Conservation (phyloP, 2,888 invertebrate species). For the Physocephala rufipes region DNA sequence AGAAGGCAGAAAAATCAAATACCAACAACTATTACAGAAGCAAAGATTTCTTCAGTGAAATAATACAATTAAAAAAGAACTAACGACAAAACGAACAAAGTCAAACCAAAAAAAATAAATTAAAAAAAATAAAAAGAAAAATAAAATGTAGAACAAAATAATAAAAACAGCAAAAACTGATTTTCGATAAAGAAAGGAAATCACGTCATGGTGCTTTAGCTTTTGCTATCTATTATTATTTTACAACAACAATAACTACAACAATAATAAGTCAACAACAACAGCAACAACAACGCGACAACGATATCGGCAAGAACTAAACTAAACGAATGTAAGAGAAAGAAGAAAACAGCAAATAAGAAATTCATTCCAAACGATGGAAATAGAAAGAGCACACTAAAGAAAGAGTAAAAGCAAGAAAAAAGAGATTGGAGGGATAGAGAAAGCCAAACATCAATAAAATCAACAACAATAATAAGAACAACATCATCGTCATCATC, state of each 20-base stretch:
- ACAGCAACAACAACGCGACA: constrained; percentile 2
- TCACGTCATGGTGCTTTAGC: constrained; percentile 37
- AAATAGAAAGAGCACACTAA: too few relatives aligned
- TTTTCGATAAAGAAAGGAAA: constrained; percentile 29
- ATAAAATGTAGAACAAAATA: constrained; percentile 1
- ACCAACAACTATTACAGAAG: background rate
- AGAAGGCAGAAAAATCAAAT: background rate
- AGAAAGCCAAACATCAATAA: too few relatives aligned
- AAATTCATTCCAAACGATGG: too few relatives aligned
- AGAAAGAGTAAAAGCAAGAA: too few relatives aligned
- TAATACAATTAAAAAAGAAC: too few relatives aligned
- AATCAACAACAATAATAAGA: too few relatives aligned
- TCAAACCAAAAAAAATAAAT: constrained; percentile 24
- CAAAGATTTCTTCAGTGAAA: background rate
- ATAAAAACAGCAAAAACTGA: background rate
- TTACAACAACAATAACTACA: constrained; percentile 9
- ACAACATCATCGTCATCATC: constrained; percentile 12
- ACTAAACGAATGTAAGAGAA: too few relatives aligned
- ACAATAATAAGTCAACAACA: background rate
- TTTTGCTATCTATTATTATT: constrained; percentile 25
- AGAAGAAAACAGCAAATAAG: too few relatives aligned
- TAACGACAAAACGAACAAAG: constrained; percentile 18
- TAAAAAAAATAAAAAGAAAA: constrained; percentile 30
- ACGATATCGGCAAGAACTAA: constrained; percentile 16
- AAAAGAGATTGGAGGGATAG: too few relatives aligned